Percentiles rank a stretch among this genome's conserved stretches.
phyloP scores from a whole-genome alignment of 2,113 vertebrate genomes.

The Microtus pennsylvanicus region DNA sequence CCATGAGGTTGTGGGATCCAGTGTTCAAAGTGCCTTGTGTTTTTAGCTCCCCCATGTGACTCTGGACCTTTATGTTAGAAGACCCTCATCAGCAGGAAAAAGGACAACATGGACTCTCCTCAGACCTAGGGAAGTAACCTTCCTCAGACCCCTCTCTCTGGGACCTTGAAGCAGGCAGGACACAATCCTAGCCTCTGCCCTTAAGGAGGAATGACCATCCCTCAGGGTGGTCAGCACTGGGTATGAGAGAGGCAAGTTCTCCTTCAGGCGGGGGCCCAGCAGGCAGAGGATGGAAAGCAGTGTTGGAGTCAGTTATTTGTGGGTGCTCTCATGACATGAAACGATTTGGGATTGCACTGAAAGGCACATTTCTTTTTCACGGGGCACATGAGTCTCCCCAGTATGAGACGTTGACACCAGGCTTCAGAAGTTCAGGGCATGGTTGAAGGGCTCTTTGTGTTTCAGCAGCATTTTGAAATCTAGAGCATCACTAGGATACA shows the following conservation, averaged over 20 bases:
- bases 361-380: background rate
- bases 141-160: background rate
- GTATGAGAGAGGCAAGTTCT: background rate
- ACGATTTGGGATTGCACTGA: constrained; percentile 28
- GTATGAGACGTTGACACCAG: background rate
- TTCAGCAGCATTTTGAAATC: background rate
- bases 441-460: background rate
- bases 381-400: constrained; percentile 30
- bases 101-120: background rate
- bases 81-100: background rate
- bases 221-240: background rate
- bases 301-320: background rate
- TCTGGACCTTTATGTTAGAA: background rate
- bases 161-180: background rate
- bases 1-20: background rate
- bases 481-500: background rate
- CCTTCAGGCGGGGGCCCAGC: background rate
- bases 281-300: background rate
- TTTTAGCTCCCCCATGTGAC: background rate
- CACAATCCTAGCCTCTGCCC: background rate
- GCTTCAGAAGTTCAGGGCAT: background rate
- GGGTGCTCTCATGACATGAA: background rate
- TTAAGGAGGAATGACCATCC: background rate
- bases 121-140: background rate
- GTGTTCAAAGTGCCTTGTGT: background rate